Base-by-base conservation (phyloP, 2,888 invertebrate species). In the Ormyrus nitidulus region DNA sequence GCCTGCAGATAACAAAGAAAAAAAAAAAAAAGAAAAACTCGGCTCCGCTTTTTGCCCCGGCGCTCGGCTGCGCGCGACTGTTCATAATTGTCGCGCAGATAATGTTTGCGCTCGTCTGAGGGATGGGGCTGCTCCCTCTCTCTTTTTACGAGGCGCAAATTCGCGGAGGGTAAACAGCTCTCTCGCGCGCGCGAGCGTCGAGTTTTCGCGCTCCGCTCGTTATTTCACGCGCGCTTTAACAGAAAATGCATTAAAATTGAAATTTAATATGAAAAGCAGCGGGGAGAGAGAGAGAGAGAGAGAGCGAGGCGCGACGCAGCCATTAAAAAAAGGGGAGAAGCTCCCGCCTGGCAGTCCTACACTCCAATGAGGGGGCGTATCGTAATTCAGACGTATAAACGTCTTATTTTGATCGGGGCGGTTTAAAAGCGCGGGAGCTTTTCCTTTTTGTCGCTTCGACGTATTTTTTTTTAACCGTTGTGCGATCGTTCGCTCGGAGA, bases 171-270 rank as follows among this genome's bases (percentile, higher is more conserved):
- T 34, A 75, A 66, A 68, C 53, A 59, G 34, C 34, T 34, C 34
- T 34, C 34, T 2, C 34, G 3, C 34, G 3, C 34, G 34, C 4
- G 34, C 51, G 9, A 68, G 54, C 49, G 34, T 4, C 34, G 34
- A 56, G 62, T 58, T 34, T 65, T 48, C 68, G 58, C 46, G 9
- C 49, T 62, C 8, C 49, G 62, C 70, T 76, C 71, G 77, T 71
- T 71, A 77, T 65, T 77, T 65, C 65, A 71, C 49, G 71, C 59
- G 65, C 51, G 49, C 53, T 65, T 68, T 76, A 64, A 59, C 64
- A 48, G 13, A 5, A 46, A 65, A 65, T 58, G 48, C 77, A 64
- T 77, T 64, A 58, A 70, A 70, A 77, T 70, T 65, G 54, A 70
- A 70, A 58, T 70, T 77, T 70, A 71, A 70, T 58, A 64, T 46